Base-by-base conservation (phyloP, 1,140 invertebrate species). In the Hylyphantes graminicola region DNA sequence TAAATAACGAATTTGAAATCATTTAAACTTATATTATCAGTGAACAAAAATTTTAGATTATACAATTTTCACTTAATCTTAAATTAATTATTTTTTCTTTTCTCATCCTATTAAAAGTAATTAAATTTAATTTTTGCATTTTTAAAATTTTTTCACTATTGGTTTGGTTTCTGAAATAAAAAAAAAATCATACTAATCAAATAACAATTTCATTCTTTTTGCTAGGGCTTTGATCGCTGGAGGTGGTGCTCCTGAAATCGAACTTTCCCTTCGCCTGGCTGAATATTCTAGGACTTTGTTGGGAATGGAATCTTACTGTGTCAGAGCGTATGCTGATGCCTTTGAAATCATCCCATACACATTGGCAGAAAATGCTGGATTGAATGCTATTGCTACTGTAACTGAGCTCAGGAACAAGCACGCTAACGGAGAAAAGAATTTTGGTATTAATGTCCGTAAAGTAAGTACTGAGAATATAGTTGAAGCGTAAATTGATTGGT, bases 331-430 rank as follows among this genome's bases (percentile, higher is more conserved):
- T 92, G 97, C 98, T 10, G 95, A 98, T 89, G 97, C 98, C 1
- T 91, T 99, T 35, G 97, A 99, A 91, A 94, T 99, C 6, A 96
- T 99, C 89, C 98, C 98, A 4, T 98, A 94, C 73, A 99, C 98
- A 5, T 91, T 99, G 75, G 97, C 98, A n/a, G 98, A 99, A 91
- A 99, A 99, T 90, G 98, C 98, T 48, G 98, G 98, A n/a, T 91
- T 99, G 3, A 99, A 98, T 91, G 95, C 98, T 0, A 99, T 99
- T 89, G 90, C 95, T 70, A 99, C 98, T 0, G 98, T 99, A 0
- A 99, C 98, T 0, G 97, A 99, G 90, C 91, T 99, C 75, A 93
- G 98, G 78, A 98, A 97, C 89, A 93, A 95, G 88, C 98, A 99
- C 91, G 96, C 96, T 0, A 92, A 94, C 84, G 95, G 94, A 50